Evolutionary conservation across 2,113 vertebrate genomes (phyloP).

Genomic region (Pseudorectes ferrugineus): DNA sequence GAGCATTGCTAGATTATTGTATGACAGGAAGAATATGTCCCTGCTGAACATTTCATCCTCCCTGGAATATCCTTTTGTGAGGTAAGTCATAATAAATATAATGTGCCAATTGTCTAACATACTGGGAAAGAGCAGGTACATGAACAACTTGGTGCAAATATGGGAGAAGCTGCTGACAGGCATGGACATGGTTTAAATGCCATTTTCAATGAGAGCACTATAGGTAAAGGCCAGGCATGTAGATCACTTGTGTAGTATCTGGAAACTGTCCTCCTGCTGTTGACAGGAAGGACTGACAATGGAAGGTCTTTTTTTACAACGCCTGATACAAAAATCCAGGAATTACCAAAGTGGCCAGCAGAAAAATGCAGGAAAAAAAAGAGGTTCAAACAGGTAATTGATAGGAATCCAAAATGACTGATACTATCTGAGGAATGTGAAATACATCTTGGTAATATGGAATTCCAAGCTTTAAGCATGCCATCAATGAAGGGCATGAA

Average conservation of each 20-base stretch:
- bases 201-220: not conserved
- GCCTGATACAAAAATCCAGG: slow-evolving; percentile 31
- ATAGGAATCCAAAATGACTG: not conserved
- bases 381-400: not conserved
- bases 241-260: not conserved
- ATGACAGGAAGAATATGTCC: not conserved
- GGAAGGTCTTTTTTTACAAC: slow-evolving; percentile 46
- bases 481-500: not conserved
- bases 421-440: not conserved
- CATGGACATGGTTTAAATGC: not conserved
- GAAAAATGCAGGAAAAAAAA: slow-evolving; percentile 18
- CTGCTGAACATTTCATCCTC: not conserved
- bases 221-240: not conserved
- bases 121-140: not conserved
- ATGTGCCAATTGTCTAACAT: not conserved
- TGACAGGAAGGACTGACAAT: slow-evolving; percentile 15
- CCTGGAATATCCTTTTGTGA: not conserved
- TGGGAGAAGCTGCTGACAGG: not conserved
- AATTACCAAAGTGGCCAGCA: slow-evolving; percentile 3
- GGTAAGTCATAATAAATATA: slow-evolving; percentile 7
- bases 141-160: not conserved
- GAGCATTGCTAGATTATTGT: not conserved
- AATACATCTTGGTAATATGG: not conserved
- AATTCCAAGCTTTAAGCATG: not conserved
- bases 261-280: not conserved